Percentiles rank a stretch among this genome's conserved stretches.
Evolutionary conservation across 2,797 vertebrate species (phyloP).

Genomic region (Dendrocincla tyrannina): DNA sequence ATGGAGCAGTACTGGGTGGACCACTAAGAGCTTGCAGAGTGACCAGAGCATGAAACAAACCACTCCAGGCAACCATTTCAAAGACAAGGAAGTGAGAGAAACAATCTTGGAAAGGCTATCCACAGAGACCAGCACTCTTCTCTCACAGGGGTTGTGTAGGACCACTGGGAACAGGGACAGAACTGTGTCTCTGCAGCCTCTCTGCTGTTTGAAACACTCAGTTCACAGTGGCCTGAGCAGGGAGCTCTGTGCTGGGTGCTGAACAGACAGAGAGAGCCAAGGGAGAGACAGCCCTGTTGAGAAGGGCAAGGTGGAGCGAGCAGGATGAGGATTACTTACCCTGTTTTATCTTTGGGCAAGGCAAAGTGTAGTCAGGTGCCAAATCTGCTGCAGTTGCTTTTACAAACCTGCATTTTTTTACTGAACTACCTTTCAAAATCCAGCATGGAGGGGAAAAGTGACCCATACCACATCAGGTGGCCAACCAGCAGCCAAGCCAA

Average conservation of each 20-base stretch:
- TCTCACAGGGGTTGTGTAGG: background rate
- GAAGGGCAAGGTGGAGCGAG: background rate
- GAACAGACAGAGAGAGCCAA: background rate
- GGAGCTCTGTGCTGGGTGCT: background rate
- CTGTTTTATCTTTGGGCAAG: background rate
- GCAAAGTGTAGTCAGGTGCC: background rate
- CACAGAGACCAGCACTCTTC: background rate
- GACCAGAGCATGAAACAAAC: background rate
- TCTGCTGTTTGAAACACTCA: background rate
- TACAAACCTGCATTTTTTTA: background rate
- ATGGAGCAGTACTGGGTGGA: background rate
- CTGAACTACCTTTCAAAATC: background rate
- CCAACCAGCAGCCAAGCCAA: background rate
- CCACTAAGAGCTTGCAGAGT: background rate
- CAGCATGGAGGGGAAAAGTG: background rate
- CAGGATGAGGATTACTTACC: background rate
- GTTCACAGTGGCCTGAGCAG: background rate
- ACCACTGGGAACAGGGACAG: background rate
- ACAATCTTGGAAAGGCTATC: background rate
- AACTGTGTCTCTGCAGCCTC: background rate
- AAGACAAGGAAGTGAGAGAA: background rate
- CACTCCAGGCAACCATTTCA: background rate
- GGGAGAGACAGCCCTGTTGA: background rate
- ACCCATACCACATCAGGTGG: background rate
- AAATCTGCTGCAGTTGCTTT: background rate